Evolutionary conservation across 2,113 vertebrate genomes (phyloP), one percentile per base, ranked within the genome.

Genomic region (Gallinago paraguaiae): DNA sequence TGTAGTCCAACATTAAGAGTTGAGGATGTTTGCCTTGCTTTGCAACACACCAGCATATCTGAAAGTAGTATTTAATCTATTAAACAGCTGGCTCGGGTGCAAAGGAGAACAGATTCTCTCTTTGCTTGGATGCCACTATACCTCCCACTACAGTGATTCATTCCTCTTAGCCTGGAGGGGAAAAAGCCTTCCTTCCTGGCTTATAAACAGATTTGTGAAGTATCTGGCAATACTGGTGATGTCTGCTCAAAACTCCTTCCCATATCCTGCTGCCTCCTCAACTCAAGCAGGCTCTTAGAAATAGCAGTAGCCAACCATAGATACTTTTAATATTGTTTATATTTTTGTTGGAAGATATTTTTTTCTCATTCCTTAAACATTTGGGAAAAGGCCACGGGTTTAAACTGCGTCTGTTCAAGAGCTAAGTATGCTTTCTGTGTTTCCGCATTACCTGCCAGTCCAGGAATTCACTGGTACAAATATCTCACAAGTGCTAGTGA

Each of bases 321-420:
- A 39, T 78, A 48, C 11, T 77, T 50, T 43, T 59, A 35, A 37
- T 79, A 15, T 16, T 51, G 15, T 70, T 87, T 41, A 43, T 27
- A 48, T 56, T 30, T 65, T 41, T 0, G 0, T 17, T 43, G 19
- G 31, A 22, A 4, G 8, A n/a, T 11, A 39, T 56, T 12, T n/a
- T 67, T 30, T 30, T 27, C 1, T 17, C 22, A 43, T 2, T 41
- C 63, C 11, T 68, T 59, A 25, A 45, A 60, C 13, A 24, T 69
- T 27, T 68, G 7, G 31, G 46, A 28, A 80, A 72, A 81, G 16
- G 41, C 30, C 41, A 77, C 39, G 46, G 3, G 2, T 53, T 83
- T 78, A 57, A 76, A 48, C 2, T 35, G 20, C 15, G 13, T 17
- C 17, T 77, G 3, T 27, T 77, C 43, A 72, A 92, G 22, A 82